phyloP scores from a whole-genome alignment of 2,797 vertebrate genomes.

The Coendou prehensilis region DNA sequence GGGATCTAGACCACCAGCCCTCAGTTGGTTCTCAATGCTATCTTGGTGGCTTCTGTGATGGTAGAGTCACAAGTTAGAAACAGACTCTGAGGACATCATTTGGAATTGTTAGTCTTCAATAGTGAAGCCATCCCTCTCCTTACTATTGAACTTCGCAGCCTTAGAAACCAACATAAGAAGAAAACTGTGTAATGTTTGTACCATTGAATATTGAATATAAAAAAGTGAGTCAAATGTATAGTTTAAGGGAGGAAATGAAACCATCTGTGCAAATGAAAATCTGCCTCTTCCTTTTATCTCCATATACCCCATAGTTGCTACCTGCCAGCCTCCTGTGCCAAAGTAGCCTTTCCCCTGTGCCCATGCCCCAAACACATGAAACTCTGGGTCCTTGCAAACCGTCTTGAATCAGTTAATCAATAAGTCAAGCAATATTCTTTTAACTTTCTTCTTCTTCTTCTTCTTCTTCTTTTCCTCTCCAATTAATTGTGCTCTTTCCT shows the following conservation, averaged over 20 bases:
- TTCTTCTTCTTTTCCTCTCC: not conserved
- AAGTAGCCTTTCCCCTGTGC: not conserved
- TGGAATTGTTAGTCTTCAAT: not conserved
- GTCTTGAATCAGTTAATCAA: not conserved
- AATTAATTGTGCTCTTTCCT: constrained; percentile 6
- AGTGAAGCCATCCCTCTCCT: not conserved
- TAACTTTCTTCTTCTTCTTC: not conserved
- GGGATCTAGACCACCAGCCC: not conserved
- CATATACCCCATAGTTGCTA: not conserved
- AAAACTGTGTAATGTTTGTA: not conserved
- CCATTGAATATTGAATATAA: not conserved
- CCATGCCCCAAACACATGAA: not conserved
- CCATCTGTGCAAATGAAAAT: constrained; percentile 2
- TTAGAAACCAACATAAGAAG: constrained; percentile 29
- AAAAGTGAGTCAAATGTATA: constrained; percentile 30
- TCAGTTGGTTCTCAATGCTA: not conserved
- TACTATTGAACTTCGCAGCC: not conserved
- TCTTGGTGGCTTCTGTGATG: not conserved
- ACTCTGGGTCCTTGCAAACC: not conserved
- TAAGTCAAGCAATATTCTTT: not conserved
- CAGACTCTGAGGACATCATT: not conserved
- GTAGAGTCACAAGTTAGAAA: not conserved
- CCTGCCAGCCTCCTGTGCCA: not conserved
- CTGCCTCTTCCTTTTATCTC: constrained; percentile 24
- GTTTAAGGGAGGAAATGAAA: constrained; percentile 7